A percentile compares a stretch with the other conserved stretches of the same genome.
phyloP scores from a whole-genome alignment of 2,113 vertebrate genomes.

The Trogon surrucura region DNA sequence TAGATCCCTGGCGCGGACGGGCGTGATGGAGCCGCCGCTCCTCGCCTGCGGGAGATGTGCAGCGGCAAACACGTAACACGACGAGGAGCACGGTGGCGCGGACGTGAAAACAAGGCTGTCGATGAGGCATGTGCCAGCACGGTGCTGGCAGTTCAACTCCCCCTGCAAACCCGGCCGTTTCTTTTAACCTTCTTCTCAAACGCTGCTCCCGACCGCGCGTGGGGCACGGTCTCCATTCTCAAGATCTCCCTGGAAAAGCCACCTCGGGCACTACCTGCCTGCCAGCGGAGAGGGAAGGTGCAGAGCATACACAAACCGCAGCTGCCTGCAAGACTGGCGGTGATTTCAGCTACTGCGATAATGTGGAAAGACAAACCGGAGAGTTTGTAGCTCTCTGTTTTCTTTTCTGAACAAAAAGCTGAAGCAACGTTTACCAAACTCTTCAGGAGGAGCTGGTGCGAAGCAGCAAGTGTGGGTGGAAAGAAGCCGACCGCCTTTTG shows the following conservation, averaged over 20 bases:
- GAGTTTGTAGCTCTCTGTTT: neutral
- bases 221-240: neutral
- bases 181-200: neutral
- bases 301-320: neutral
- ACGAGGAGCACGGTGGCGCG: neutral
- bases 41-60: neutral
- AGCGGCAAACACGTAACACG: accelerated
- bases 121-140: neutral
- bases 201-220: accelerated
- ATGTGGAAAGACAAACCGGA: neutral
- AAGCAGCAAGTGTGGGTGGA: neutral
- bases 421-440: neutral
- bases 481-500: neutral
- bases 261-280: neutral
- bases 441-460: neutral
- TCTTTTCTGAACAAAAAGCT: neutral
- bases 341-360: neutral
- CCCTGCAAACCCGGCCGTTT: neutral
- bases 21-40: too few relatives aligned
- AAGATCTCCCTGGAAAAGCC: neutral
- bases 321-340: neutral
- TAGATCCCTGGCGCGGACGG: neutral
- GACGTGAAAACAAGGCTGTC: neutral
- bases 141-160: neutral
- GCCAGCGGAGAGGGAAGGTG: neutral